These are phyloP conservation scores for Amphiura filiformis DNA, from an alignment of 35 echinoderm and acorn worm genomes.

Conservation along the genomic window DNA sequence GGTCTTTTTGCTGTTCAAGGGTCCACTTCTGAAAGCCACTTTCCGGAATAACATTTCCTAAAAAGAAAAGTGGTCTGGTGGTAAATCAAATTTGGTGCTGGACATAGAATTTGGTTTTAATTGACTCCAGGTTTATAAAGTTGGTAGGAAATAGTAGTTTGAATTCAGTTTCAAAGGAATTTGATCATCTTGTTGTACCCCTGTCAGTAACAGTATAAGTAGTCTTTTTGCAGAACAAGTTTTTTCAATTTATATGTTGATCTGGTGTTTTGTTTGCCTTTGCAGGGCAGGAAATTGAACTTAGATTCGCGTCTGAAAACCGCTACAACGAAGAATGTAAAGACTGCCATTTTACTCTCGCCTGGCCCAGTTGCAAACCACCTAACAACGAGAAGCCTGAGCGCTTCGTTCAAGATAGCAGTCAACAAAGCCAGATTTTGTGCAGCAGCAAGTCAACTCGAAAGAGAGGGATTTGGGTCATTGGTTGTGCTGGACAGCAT, in stretches of 20 bases:
- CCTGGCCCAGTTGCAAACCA: not conserved
- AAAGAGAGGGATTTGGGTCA: not conserved
- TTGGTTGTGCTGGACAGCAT: not conserved
- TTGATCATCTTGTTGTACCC: too few species aligned
- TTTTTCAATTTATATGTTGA: not conserved
- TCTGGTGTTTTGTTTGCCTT: not conserved
- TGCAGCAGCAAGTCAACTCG: not conserved
- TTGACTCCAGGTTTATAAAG: too few species aligned
- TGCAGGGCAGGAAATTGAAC: not conserved
- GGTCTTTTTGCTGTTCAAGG: too few species aligned
- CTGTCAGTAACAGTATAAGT: too few species aligned
- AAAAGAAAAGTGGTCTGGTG: too few species aligned
- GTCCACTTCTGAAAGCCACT: too few species aligned
- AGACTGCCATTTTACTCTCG: not conserved
- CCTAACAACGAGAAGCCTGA: not conserved
- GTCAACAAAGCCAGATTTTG: not conserved
- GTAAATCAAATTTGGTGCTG: too few species aligned
- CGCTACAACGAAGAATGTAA: not conserved
- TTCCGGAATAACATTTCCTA: too few species aligned
- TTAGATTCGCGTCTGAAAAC: not conserved
- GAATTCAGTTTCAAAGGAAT: too few species aligned
- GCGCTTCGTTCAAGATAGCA: not conserved
- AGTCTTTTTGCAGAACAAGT: too few species aligned
- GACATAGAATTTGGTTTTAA: too few species aligned
- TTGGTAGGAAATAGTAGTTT: too few species aligned